phyloP scores from a whole-genome alignment of 2,113 vertebrate genomes.

The Catharus bicknelli region DNA sequence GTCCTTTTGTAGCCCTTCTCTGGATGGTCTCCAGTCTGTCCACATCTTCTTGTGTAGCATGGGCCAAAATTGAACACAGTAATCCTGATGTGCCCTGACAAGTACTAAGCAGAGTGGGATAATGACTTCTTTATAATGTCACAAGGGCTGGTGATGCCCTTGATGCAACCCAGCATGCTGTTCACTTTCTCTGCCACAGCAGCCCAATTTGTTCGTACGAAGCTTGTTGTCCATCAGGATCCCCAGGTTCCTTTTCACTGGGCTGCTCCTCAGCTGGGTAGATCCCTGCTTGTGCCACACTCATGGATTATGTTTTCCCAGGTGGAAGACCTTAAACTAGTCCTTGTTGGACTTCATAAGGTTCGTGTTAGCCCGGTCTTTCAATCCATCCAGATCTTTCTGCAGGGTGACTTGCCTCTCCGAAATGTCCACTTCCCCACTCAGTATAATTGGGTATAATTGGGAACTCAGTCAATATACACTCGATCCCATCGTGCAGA shows the following conservation, averaged over 20 bases:
- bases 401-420: neutral
- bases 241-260: neutral
- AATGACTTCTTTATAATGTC: neutral
- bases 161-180: neutral
- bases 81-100: neutral
- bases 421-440: neutral
- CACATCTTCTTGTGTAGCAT: neutral
- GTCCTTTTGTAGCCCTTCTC: neutral
- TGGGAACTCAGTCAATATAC: neutral
- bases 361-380: neutral
- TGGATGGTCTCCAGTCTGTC: neutral
- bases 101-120: neutral
- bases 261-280: neutral
- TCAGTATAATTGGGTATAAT: neutral
- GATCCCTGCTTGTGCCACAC: neutral
- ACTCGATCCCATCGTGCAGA: neutral
- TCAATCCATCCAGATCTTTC: neutral
- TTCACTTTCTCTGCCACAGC: neutral
- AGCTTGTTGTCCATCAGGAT: neutral
- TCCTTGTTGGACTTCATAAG: neutral
- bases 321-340: neutral
- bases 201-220: neutral
- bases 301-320: neutral
- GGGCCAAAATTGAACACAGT: fast-evolving
- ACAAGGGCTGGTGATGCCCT: too few relatives aligned